These are phyloP conservation scores for Muschampia plurimacula DNA, from an alignment of 2,888 invertebrate genomes.

Conservation along the genomic window DNA sequence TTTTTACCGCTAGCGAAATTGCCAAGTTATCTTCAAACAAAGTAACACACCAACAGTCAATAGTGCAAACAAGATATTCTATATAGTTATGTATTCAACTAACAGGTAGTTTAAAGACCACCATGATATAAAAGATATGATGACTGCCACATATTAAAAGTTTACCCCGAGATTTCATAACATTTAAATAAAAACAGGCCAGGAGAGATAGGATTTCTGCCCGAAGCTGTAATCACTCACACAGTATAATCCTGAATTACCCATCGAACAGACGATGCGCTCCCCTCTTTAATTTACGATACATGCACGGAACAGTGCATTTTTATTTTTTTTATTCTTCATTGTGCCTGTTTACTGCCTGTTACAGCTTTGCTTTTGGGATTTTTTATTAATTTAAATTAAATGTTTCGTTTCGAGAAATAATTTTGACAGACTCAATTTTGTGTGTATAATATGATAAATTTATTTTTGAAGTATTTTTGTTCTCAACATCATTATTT, in stretches of 20 bases:
- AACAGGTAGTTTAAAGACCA: too few relatives aligned
- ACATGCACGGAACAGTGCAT: background rate
- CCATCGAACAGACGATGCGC: conserved; percentile 14
- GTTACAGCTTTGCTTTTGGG: conserved; percentile 14
- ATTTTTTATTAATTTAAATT: conserved; percentile 7
- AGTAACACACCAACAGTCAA: too few relatives aligned
- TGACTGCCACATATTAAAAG: background rate
- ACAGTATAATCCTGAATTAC: conserved; percentile 27
- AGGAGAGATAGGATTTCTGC: background rate
- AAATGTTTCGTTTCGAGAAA: background rate
- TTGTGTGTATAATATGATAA: too few relatives aligned
- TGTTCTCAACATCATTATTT: too few relatives aligned
- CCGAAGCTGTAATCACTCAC: conserved; percentile 23
- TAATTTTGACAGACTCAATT: background rate
- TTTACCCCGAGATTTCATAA: too few relatives aligned
- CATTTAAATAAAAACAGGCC: background rate
- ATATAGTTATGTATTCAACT: too few relatives aligned
- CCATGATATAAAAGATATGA: background rate
- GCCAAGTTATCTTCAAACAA: too few relatives aligned
- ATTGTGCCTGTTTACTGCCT: conserved; percentile 14
- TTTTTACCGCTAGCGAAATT: too few relatives aligned
- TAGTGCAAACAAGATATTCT: too few relatives aligned
- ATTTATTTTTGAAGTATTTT: too few relatives aligned
- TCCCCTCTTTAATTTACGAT: conserved; percentile 28
- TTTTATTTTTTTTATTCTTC: conserved; percentile 10